A percentile compares a stretch with the other conserved stretches of the same genome.
Conservation (phyloP, 2,888 invertebrate genomes). For the Iphiclides podalirius region DNA sequence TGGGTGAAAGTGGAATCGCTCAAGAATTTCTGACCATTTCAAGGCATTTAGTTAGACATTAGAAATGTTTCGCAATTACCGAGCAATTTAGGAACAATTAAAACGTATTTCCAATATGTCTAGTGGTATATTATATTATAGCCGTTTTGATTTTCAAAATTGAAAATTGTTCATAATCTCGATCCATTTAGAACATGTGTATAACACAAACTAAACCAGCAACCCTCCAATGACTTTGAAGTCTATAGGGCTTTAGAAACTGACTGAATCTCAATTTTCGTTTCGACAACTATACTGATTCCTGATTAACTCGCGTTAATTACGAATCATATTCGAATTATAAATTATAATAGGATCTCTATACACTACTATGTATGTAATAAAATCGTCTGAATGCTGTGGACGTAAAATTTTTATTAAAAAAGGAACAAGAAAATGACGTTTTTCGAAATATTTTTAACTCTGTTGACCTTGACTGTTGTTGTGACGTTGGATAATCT, state of each 20-base stretch:
- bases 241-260: not conserved
- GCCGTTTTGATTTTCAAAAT: too few species aligned
- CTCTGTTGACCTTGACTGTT: not conserved
- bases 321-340: not conserved
- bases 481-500: not conserved
- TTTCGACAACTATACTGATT: too few species aligned
- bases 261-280: not conserved
- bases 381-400: not conserved
- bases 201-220: not conserved
- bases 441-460: not conserved
- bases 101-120: too few species aligned
- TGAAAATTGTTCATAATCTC: not conserved
- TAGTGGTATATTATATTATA: too few species aligned
- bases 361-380: not conserved
- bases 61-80: too few species aligned
- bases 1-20: too few species aligned
- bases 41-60: too few species aligned
- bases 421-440: not conserved
- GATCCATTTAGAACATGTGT: not conserved
- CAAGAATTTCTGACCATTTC: too few species aligned
- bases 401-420: conserved; percentile 5
- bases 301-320: too few species aligned
- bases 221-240: not conserved
- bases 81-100: too few species aligned
- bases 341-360: not conserved